phyloP scores from a whole-genome alignment of 23 tunicate species.

The Styela clava region DNA sequence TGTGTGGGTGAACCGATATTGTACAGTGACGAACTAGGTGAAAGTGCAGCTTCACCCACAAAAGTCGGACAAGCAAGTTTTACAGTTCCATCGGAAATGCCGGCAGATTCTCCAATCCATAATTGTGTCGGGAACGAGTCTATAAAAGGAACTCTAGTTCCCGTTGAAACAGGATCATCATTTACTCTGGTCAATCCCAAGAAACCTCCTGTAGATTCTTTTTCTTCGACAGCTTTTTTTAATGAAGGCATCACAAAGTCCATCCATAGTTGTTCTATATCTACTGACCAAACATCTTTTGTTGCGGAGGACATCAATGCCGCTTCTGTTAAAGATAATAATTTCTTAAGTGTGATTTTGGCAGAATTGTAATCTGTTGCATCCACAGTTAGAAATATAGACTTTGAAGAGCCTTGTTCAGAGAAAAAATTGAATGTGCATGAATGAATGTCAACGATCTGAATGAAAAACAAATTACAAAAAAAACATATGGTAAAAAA shows the following conservation, averaged over 20 bases:
- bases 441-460: too few relatives aligned
- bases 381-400: too few relatives aligned
- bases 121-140: slow-evolving; percentile 67
- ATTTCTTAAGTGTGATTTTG: slow-evolving; percentile 2
- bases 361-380: too few relatives aligned
- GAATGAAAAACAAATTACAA: too few relatives aligned
- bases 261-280: slow-evolving; percentile 77
- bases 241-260: slow-evolving; percentile 45
- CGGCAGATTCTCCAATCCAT: slow-evolving; percentile 60
- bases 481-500: too few relatives aligned
- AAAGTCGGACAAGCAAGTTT: slow-evolving; percentile 4
- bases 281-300: slow-evolving; percentile 73
- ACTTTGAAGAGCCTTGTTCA: too few relatives aligned
- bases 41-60: background rate
- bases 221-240: slow-evolving; percentile 1
- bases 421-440: too few relatives aligned
- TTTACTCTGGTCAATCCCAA: background rate
- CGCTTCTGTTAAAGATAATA: slow-evolving; percentile 36
- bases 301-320: slow-evolving; percentile 47
- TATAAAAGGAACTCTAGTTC: slow-evolving; percentile 38
- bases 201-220: background rate
- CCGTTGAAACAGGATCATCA: background rate
- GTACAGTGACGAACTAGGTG: background rate
- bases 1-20: background rate
- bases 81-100: background rate